These are phyloP conservation scores for Caenorhabditis japonica DNA, from an alignment of 2,888 invertebrate genomes.

Conservation along the genomic window DNA sequence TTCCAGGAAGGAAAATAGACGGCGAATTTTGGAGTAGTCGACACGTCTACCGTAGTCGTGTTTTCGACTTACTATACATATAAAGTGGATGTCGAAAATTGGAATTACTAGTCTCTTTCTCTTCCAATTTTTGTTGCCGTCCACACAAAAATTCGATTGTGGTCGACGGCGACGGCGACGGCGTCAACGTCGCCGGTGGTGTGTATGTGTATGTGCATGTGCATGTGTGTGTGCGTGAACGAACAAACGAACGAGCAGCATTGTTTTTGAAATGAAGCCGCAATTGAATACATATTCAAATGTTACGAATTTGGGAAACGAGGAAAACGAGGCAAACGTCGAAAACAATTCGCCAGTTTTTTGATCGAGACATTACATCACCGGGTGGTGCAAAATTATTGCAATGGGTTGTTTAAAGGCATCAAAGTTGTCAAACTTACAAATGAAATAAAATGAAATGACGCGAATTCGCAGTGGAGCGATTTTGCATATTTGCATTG, in stretches of 20 bases:
- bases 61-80: constrained; percentile 52
- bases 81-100: constrained; percentile 53
- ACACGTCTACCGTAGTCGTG: constrained; percentile 37
- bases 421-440: too few relatives aligned
- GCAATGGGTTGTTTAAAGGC: constrained; percentile 5
- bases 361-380: constrained; percentile 24
- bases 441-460: too few relatives aligned
- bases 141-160: constrained; percentile 27
- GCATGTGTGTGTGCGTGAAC: background rate
- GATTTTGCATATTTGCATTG: too few relatives aligned
- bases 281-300: constrained; percentile 53
- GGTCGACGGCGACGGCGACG: constrained; percentile 15
- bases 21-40: constrained; percentile 45
- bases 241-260: constrained; percentile 25
- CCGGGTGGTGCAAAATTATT: constrained; percentile 7
- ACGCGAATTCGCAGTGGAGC: too few relatives aligned
- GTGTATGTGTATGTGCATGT: constrained; percentile 2
- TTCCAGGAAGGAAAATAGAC: constrained; percentile 39
- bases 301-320: constrained; percentile 45
- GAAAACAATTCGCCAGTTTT: constrained; percentile 32
- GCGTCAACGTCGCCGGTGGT: background rate
- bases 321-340: constrained; percentile 25
- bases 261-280: constrained; percentile 52
- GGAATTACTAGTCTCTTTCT: constrained; percentile 46
- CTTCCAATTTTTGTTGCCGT: background rate